phyloP scores from a whole-genome alignment of 2,113 vertebrate genomes.

The Hylia prasina region DNA sequence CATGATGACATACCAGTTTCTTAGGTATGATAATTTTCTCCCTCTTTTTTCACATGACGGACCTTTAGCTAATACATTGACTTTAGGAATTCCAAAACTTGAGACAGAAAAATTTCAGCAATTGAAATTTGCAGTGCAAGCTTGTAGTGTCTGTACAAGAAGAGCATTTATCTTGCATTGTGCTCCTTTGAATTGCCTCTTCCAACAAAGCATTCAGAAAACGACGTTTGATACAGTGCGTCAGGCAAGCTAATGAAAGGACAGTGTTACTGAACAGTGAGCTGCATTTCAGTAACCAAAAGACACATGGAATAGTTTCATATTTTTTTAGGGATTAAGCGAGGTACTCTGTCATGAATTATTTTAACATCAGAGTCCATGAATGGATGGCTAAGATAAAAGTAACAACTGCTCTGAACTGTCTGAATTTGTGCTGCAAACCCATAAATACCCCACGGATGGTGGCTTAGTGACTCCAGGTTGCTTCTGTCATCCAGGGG shows the following conservation, averaged over 20 bases:
- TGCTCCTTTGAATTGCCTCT: neutral
- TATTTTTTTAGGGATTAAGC: neutral
- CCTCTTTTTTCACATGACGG: neutral
- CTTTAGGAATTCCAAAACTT: neutral
- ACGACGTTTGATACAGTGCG: neutral
- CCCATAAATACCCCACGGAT: fast-evolving
- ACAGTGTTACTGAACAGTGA: neutral
- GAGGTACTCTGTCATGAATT: neutral
- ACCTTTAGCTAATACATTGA: neutral
- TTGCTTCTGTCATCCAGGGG: neutral
- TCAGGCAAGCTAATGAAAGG: neutral
- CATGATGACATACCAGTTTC: neutral
- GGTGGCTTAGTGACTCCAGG: fast-evolving
- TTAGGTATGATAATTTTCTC: neutral
- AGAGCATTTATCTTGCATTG: neutral
- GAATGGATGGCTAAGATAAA: neutral
- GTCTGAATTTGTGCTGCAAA: neutral
- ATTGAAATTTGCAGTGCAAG: neutral
- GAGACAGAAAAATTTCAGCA: neutral
- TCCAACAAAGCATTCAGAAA: neutral
- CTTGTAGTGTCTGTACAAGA: neutral
- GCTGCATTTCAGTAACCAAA: neutral
- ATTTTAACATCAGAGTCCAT: neutral
- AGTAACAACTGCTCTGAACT: neutral
- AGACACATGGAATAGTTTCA: neutral